These are phyloP conservation scores for Corythornis madagascariensis DNA, from an alignment of 2,113 vertebrate species.

Conservation along the genomic window DNA sequence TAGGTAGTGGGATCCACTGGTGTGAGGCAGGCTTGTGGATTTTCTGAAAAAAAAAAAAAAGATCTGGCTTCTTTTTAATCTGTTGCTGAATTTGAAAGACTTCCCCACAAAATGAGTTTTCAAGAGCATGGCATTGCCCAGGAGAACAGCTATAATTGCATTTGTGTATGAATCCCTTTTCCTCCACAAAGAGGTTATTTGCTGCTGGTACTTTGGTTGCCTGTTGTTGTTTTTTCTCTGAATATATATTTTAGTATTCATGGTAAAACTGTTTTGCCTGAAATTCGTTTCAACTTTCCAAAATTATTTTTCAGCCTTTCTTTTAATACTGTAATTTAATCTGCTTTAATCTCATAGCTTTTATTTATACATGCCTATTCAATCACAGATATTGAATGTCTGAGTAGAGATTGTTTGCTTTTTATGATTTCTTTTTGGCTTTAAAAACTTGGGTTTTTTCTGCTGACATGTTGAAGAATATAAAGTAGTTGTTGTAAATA, in stretches of 20 bases:
- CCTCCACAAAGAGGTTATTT: not conserved
- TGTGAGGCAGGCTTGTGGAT: not conserved
- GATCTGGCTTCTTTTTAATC: not conserved
- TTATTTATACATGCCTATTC: slow-evolving; percentile 6
- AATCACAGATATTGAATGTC: slow-evolving; percentile 18
- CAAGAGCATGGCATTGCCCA: not conserved
- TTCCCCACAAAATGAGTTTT: not conserved
- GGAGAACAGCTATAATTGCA: not conserved
- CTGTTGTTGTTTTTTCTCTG: not conserved
- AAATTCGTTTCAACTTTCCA: not conserved
- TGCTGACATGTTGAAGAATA: not conserved
- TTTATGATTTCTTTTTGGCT: not conserved
- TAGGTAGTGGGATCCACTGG: not conserved
- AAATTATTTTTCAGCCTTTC: slow-evolving; percentile 21
- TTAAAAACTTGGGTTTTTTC: not conserved
- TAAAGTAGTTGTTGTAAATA: not conserved
- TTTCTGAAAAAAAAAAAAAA: not conserved
- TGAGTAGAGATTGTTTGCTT: not conserved
- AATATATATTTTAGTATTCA: not conserved
- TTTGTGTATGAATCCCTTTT: not conserved
- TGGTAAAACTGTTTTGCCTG: not conserved
- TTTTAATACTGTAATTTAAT: slow-evolving; percentile 45
- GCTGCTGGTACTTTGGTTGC: not conserved
- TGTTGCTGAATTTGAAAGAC: not conserved
- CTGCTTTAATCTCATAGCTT: slow-evolving; percentile 42